phyloP scores from a whole-genome alignment of 2,888 invertebrate species.

The Rapana venosa region DNA sequence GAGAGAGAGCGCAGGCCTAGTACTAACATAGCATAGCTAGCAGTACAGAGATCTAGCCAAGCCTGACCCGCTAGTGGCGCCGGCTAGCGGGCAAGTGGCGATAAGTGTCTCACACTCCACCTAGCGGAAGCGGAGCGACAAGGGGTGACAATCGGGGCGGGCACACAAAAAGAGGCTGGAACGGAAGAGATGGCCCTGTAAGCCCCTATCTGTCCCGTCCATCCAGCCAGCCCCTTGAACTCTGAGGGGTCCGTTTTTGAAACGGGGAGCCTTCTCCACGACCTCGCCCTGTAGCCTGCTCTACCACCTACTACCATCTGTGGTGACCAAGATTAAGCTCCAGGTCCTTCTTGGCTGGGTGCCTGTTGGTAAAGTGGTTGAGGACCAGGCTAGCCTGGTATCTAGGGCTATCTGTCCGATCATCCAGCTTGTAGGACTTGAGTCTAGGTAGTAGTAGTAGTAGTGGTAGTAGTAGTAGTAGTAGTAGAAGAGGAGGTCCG shows the following conservation, averaged over 20 bases:
- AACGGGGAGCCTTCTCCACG: background rate
- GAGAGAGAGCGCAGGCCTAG: too few relatives aligned
- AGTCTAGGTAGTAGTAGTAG: too few relatives aligned
- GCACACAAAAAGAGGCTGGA: background rate
- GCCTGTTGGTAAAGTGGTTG: too few relatives aligned
- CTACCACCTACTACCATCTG: background rate
- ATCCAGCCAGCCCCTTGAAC: conserved; percentile 1
- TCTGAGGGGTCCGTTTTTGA: background rate
- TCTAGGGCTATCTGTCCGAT: too few relatives aligned
- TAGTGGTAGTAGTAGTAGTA: too few relatives aligned
- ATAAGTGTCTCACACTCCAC: conserved; percentile 25
- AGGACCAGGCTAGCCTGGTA: too few relatives aligned
- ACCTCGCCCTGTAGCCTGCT: background rate
- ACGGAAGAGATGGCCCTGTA: background rate
- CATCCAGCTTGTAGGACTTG: too few relatives aligned
- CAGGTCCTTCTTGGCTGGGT: too few relatives aligned
- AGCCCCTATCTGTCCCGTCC: background rate
- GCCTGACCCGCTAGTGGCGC: background rate
- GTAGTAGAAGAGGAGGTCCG: too few relatives aligned
- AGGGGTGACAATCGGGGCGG: conserved; percentile 1
- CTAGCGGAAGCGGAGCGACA: background rate
- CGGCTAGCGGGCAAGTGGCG: conserved; percentile 33
- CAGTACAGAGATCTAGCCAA: too few relatives aligned
- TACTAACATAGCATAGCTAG: too few relatives aligned
- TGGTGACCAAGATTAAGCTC: background rate